A percentile compares a stretch with the other conserved stretches of the same genome.
phyloP scores from a whole-genome alignment of 2,113 vertebrate genomes.

The Bubo blakistoni region DNA sequence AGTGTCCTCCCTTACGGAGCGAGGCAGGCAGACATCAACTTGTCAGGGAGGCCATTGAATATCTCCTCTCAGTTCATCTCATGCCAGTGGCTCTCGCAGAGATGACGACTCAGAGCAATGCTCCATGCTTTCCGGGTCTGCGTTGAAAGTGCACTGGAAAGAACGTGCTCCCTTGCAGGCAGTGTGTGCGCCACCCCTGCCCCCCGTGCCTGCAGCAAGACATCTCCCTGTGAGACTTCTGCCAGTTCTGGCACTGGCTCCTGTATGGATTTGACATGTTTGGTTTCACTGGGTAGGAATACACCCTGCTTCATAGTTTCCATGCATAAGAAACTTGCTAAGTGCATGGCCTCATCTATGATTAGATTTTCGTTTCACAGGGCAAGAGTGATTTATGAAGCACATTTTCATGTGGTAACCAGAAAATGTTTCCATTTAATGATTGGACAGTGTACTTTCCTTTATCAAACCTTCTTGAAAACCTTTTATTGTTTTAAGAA shows the following conservation, averaged over 20 bases:
- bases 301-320: background rate
- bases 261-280: background rate
- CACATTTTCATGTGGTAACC: slow-evolving; percentile 11
- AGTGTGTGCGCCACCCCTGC: fast-evolving
- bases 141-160: fast-evolving
- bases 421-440: slow-evolving; percentile 28
- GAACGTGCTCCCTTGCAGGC: background rate
- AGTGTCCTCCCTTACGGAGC: background rate
- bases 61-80: background rate
- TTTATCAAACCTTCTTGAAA: slow-evolving; percentile 26
- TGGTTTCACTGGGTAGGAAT: background rate
- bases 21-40: background rate
- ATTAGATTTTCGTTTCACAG: background rate
- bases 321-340: background rate
- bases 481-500: background rate
- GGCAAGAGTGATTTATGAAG: slow-evolving; percentile 13
- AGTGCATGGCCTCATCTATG: background rate
- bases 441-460: background rate
- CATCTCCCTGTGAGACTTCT: background rate
- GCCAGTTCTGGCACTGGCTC: background rate
- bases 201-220: background rate
- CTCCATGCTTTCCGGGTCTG: background rate
- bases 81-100: background rate
- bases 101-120: background rate
- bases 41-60: fast-evolving